Percentiles rank a stretch among this genome's conserved stretches.
Conservation (phyloP, 2,113 vertebrate species). For the Emydocephalus ijimae region DNA sequence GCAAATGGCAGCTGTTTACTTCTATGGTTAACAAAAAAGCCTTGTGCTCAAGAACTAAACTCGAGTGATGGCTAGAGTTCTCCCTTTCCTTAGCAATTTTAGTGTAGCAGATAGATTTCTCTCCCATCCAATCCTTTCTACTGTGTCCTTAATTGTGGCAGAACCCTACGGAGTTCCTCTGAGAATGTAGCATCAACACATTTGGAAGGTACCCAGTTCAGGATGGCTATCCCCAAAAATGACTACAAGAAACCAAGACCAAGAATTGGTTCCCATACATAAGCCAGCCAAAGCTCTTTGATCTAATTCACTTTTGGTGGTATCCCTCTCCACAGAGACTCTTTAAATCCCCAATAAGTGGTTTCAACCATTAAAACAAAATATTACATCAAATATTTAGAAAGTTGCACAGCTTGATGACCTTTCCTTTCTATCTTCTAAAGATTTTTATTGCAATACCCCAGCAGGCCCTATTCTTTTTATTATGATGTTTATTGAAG, state of each 20-base stretch:
- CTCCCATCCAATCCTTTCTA: background rate
- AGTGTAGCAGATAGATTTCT: background rate
- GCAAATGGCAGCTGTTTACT: background rate
- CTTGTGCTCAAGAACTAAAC: background rate
- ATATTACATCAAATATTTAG: slow-evolving; percentile 17
- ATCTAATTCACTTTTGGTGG: background rate
- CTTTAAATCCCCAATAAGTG: background rate
- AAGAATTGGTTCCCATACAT: background rate
- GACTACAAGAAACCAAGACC: background rate
- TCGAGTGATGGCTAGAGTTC: background rate
- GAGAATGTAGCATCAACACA: background rate
- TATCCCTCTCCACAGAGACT: background rate
- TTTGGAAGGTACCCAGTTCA: background rate
- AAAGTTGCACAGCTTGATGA: background rate
- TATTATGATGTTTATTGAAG: background rate
- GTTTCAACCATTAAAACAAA: background rate
- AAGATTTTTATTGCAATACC: background rate
- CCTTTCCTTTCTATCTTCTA: slow-evolving; percentile 9
- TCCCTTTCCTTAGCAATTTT: background rate
- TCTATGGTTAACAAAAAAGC: background rate
- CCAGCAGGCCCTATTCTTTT: background rate
- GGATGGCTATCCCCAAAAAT: background rate
- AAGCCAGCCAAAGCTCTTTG: background rate
- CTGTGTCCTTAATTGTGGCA: background rate
- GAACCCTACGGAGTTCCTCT: background rate